Percentiles rank a stretch among this genome's conserved stretches.
phyloP scores from a whole-genome alignment of 1,140 invertebrate species.

The Apis mellifera region Amel_HAv3.1 CM009939.2:8634001-8634500 shows the following conservation, averaged over 20 bases:
- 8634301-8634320: background rate
- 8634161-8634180: constrained; percentile 66
- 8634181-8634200: constrained; percentile 46
- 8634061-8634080: constrained; percentile 74
- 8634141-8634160: constrained; percentile 80
- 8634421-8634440: background rate
- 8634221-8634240: constrained; percentile 22
- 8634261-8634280: background rate
- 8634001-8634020: constrained; percentile 39
- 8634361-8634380: background rate
- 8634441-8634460: background rate
- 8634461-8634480: background rate
- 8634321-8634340: too few relatives aligned
- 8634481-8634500: background rate
- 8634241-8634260: constrained; percentile 19
- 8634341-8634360: background rate
- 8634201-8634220: constrained; percentile 25
- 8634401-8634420: background rate
- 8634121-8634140: constrained; percentile 79
- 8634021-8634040: constrained; percentile 50
- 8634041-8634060: constrained; percentile 60
- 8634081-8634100: constrained; percentile 70
- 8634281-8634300: background rate
- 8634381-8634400: background rate
- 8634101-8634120: constrained; percentile 78